Conservation (phyloP, 2,797 vertebrate genomes). For the Pristis pectinata region DNA sequence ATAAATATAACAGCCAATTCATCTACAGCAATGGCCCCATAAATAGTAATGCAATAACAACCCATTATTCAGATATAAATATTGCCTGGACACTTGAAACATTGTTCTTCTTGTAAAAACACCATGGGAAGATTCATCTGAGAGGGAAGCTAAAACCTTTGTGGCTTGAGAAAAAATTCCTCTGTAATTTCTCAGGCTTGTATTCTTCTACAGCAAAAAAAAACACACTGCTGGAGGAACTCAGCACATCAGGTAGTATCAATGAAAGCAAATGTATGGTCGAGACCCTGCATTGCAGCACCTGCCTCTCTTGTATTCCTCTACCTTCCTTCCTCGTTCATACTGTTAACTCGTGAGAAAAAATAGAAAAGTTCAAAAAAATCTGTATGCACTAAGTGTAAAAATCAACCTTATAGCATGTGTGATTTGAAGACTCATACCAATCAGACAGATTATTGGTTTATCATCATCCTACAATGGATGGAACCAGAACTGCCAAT, state of each 20-base stretch:
- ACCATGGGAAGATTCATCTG: not conserved
- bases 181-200: not conserved
- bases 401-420: too few species aligned
- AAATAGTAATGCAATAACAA: not conserved
- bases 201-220: too few species aligned
- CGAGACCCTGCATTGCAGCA: too few species aligned
- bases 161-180: not conserved
- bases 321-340: not conserved
- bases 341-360: not conserved
- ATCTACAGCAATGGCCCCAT: not conserved
- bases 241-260: too few species aligned
- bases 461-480: not conserved
- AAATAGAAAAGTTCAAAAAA: not conserved
- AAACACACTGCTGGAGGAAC: too few species aligned
- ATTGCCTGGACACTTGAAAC: not conserved
- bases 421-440: not conserved
- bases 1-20: not conserved
- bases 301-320: too few species aligned
- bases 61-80: not conserved
- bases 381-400: too few species aligned
- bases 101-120: not conserved
- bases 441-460: not conserved
- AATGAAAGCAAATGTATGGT: too few species aligned
- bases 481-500: not conserved
- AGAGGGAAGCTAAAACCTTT: not conserved